Conservation (phyloP, 37 sponge, comb jelly and placozoan genomes). For the Ephydatia muelleri region DNA sequence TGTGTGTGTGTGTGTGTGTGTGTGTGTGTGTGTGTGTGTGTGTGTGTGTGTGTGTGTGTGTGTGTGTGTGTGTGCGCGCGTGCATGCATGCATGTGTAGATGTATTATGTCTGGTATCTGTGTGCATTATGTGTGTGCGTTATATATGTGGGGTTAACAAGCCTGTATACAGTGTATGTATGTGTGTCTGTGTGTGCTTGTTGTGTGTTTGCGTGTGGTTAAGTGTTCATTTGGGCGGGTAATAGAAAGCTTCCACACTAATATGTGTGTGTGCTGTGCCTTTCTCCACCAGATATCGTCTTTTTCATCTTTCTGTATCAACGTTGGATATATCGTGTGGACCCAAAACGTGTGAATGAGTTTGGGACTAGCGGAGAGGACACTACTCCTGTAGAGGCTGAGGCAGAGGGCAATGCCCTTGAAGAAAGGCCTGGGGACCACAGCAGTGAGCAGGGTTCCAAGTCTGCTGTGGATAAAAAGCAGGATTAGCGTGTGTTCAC, state of each 20-base stretch:
- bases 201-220: no score
- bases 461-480: slow-evolving; percentile 17
- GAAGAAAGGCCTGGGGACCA: slow-evolving; percentile 1
- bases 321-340: slow-evolving; percentile 96
- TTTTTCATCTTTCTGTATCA: slow-evolving; percentile 99
- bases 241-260: no score
- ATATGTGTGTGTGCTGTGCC: not conserved
- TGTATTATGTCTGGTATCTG: no score
- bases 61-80: no score
- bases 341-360: slow-evolving; percentile 95
- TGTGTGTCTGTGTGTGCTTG: not conserved
- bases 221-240: no score
- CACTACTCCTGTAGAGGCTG: not conserved
- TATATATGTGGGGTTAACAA: no score
- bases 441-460: not conserved
- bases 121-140: no score
- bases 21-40: slow-evolving; percentile 46
- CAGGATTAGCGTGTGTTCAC: not conserved
- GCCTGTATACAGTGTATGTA: no score
- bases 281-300: slow-evolving; percentile 81
- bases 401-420: not conserved
- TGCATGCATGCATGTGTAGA: no score
- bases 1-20: no score
- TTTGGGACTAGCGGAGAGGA: slow-evolving; percentile 93
- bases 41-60: no score